phyloP scores from a whole-genome alignment of 2,888 invertebrate species.

The Fabriciana adippe region DNA sequence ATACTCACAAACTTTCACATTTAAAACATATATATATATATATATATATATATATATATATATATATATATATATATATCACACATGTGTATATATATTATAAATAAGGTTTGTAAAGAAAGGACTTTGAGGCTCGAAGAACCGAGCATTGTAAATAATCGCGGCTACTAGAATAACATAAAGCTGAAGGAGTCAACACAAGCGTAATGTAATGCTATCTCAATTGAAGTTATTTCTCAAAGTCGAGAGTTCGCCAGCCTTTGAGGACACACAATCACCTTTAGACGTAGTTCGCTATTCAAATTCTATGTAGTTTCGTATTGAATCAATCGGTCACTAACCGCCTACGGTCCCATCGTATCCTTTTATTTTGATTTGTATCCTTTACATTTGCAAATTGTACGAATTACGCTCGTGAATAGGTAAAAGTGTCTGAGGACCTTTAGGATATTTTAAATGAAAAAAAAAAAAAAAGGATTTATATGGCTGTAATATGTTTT shows the following conservation, averaged over 20 bases:
- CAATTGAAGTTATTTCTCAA: conserved; percentile 49
- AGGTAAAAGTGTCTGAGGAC: too few species aligned
- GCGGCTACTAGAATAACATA: not conserved
- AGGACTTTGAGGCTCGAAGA: too few species aligned
- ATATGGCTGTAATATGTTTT: too few species aligned
- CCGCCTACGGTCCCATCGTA: not conserved
- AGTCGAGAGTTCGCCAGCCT: conserved; percentile 53
- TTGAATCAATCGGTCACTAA: conserved; percentile 1
- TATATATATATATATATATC: too few species aligned
- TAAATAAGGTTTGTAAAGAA: too few species aligned
- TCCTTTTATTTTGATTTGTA: conserved; percentile 6
- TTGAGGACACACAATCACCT: conserved; percentile 11
- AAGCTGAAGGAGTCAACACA: conserved; percentile 3
- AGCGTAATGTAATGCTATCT: conserved; percentile 14
- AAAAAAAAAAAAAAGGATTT: too few species aligned
- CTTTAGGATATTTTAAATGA: too few species aligned
- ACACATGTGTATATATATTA: too few species aligned
- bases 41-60: too few species aligned
- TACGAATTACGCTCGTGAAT: too few species aligned
- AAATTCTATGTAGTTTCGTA: not conserved
- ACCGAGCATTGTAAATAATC: not conserved
- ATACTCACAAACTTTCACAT: too few species aligned
- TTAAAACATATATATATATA: too few species aligned
- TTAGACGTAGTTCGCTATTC: not conserved
- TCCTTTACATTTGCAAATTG: not conserved